Base-by-base conservation (phyloP, 2,797 vertebrate species). In the Scolopax bukidnonensis region DNA sequence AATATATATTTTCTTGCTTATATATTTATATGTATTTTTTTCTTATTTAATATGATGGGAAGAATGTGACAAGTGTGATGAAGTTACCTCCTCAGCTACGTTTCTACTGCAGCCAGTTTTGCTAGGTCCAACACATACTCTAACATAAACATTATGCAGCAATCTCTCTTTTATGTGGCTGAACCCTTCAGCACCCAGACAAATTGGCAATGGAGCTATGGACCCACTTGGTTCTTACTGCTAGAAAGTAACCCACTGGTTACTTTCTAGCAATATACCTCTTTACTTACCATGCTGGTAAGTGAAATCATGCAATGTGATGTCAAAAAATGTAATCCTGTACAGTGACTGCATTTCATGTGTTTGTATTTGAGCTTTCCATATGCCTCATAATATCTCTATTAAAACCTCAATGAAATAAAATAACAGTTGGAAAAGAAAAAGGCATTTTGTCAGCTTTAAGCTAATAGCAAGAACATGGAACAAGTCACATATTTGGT, bases 341-440 rank as follows among this genome's bases (percentile, higher is more conserved):
- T 36, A 70, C 5, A 54, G 15, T 6, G 28, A 79, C 6, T 32
- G 8, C 41, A 73, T 36, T 54, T 79, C 0, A 0, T 14, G 7
- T 3, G 14, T 10, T 48, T 33, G 23, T 25, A 60, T 45, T 28
- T 61, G 20, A 89, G 43, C 59, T 64, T 78, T 60, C 76, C 28
- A 23, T 11, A 57, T 2, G 2, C 23, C 88, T 57, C 45, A 19
- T 32, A 50, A 11, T 30, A 79, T 21, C 47, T 51, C 20, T 10
- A 36, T 60, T 56, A 91, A 65, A 43, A 32, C 33, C 41, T 71
- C 57, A 84, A 64, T 24, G 53, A 90, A 86, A 73, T 24, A 83
- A 43, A 84, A 6, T 30, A 78, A 59, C 5, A 48, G 21, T 47
- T 57, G 65, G 57, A 78, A 84, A 78, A 7, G 2, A 27, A 69